phyloP scores from a whole-genome alignment of 2,888 invertebrate genomes.

The Drosophila stalkeri region DNA sequence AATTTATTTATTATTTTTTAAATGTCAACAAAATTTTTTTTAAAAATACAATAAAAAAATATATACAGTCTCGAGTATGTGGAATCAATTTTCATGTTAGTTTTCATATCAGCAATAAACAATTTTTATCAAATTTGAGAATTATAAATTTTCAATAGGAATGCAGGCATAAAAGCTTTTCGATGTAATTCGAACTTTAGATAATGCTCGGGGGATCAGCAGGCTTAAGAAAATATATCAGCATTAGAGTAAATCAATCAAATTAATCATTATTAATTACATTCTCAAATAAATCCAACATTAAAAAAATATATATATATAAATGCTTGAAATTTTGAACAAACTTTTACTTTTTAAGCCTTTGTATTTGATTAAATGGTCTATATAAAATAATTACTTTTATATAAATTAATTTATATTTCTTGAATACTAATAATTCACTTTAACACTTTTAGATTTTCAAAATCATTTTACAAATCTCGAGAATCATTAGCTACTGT shows the following conservation, averaged over 20 bases:
- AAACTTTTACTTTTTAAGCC: not conserved
- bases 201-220: not conserved
- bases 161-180: not conserved
- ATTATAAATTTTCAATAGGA: not conserved
- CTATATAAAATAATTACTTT: too few species aligned
- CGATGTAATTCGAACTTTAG: conserved; percentile 7
- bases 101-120: not conserved
- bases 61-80: too few species aligned
- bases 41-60: too few species aligned
- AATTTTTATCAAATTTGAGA: too few species aligned
- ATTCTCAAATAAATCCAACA: not conserved
- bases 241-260: not conserved
- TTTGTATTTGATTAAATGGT: not conserved
- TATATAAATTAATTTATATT: not conserved
- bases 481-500: not conserved
- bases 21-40: not conserved
- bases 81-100: not conserved
- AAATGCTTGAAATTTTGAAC: too few species aligned
- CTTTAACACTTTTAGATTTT: not conserved
- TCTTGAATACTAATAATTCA: not conserved
- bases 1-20: conserved; percentile 20
- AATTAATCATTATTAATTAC: not conserved
- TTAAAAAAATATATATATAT: not conserved
- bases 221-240: not conserved
- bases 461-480: not conserved